Evolutionary conservation across 2,113 vertebrate species (phyloP), one percentile per base, ranked within the genome.

Genomic region (Nanger granti): DNA sequence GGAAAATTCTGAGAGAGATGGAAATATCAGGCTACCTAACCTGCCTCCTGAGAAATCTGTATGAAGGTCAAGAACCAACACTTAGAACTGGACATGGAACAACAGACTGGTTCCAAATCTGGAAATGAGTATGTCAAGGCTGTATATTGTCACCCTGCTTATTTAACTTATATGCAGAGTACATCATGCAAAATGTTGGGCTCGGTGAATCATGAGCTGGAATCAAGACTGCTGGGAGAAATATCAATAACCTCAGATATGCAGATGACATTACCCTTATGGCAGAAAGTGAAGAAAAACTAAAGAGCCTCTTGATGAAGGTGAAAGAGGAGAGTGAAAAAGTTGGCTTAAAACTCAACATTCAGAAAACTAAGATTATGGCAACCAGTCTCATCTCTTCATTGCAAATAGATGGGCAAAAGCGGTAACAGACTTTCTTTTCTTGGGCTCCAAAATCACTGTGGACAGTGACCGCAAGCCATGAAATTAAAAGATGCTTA

Each of bases 101-200:
- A 69, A 69, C 4, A 69, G 66, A 69, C 34, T 69, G 8, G 18
- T 69, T 69, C 66, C 66, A 69, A 22, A 37, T 69, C 1, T 2
- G n/a, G 18, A 37, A 69, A 69, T 2, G 18, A 69, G 18, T 37
- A 37, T 11, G 18, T 69, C 4, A 69, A 22, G 4, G 34, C 66
- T 37, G 1, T 37, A 69, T 69, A 69, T 37, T 37, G 18, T 69
- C 66, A 69, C 34, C 8, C 66, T 37, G 34, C 66, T 69, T 37
- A 69, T 37, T 69, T 69, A 69, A 69, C 4, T 37, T 37, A 3
- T 37, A 69, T 69, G 66, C 34, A 69, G 66, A 37, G 66, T 37
- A 69, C 66, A 37, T 37, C 66, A 73, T 37, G n/a, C 0, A 0
- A 37, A 37, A 69, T 22, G 8, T 18, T 69, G n/a, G 66, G 9